phyloP scores from a whole-genome alignment of 2,888 invertebrate species.

The Phasia obesa region DNA sequence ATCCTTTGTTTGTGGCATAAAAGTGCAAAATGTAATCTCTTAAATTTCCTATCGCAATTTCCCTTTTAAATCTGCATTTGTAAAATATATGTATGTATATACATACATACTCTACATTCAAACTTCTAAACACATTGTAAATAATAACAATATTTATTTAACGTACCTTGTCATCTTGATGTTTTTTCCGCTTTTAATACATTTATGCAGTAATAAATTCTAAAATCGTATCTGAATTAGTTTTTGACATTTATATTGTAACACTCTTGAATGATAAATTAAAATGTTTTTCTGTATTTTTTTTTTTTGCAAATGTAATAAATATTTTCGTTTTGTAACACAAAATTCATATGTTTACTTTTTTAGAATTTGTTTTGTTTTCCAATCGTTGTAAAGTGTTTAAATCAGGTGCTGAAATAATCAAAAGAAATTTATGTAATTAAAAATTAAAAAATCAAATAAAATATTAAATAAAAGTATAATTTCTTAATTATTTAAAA shows the following conservation, averaged over 20 bases:
- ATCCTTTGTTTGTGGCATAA: too few relatives aligned
- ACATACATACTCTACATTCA: too few relatives aligned
- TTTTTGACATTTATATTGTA: not conserved
- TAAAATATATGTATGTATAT: too few relatives aligned
- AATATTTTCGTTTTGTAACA: slow-evolving; percentile 57
- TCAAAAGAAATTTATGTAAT: slow-evolving; percentile 8
- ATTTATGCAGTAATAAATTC: slow-evolving; percentile 40
- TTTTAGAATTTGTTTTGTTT: slow-evolving; percentile 23
- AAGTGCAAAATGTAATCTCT: too few relatives aligned
- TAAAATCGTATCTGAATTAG: not conserved
- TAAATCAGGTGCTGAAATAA: slow-evolving; percentile 50
- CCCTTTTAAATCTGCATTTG: too few relatives aligned
- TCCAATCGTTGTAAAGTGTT: slow-evolving; percentile 46
- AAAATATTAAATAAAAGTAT: not conserved
- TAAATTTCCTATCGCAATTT: too few relatives aligned
- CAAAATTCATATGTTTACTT: slow-evolving; percentile 50
- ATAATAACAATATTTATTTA: too few relatives aligned
- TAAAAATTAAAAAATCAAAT: slow-evolving; percentile 7
- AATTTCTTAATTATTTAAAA: not conserved
- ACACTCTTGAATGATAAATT: not conserved
- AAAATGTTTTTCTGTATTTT: not conserved
- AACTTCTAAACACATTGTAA: too few relatives aligned
- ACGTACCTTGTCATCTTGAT: slow-evolving; percentile 64
- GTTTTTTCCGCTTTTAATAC: slow-evolving; percentile 34
- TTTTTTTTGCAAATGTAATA: slow-evolving; percentile 36